These are phyloP conservation scores for Zhengitettix transpicula DNA, from an alignment of 2,888 invertebrate species.

Conservation along the genomic window DNA sequence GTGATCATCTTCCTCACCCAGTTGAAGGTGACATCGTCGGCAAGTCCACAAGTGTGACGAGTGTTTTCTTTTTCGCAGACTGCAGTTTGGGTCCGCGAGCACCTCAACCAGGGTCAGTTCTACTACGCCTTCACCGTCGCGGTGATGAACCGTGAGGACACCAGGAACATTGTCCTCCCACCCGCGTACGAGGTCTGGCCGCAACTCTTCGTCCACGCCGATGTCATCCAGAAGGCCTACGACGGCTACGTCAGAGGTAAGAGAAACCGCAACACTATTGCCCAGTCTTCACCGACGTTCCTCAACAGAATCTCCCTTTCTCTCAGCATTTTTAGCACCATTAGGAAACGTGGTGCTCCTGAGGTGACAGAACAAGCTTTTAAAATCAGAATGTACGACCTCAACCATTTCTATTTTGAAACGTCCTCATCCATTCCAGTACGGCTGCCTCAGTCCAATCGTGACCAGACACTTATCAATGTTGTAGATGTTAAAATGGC, in stretches of 20 bases:
- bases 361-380: no score
- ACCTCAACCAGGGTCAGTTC: conserved; percentile 47
- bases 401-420: no score
- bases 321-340: no score
- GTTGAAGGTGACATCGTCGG: not conserved
- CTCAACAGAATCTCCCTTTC: no score
- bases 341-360: no score
- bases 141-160: conserved; percentile 38
- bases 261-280: no score
- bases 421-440: no score
- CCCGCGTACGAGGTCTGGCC: conserved; percentile 52
- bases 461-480: no score
- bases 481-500: no score
- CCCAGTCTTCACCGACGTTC: no score
- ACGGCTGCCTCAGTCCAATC: no score
- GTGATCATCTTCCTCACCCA: not conserved
- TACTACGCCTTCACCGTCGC: conserved; percentile 42
- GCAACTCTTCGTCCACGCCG: conserved; percentile 41
- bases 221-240: conserved; percentile 34
- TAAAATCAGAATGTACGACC: no score
- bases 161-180: conserved; percentile 39
- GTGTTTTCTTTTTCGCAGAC: conserved; percentile 20
- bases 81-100: conserved; percentile 46
- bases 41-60: not conserved
- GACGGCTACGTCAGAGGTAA: conserved; percentile 6